Evolutionary conservation across 2,797 vertebrate genomes (phyloP), one percentile per base, ranked within the genome.

Genomic region (Pseudochaenichthys georgianus): DNA sequence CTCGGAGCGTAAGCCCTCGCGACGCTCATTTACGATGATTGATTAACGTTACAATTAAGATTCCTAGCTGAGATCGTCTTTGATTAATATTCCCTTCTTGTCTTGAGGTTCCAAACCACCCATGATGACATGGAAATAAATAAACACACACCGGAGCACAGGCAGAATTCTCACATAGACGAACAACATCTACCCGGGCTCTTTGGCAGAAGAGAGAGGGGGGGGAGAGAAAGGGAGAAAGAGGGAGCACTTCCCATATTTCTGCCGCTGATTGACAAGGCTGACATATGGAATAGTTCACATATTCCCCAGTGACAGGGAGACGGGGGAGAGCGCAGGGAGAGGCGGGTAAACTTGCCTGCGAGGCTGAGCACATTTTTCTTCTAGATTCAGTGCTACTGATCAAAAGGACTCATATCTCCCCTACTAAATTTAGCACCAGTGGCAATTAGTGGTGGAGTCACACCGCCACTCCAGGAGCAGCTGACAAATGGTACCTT

Each of bases 231-330:
- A 94, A 91, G 95, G 28, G 95, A 90, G 93, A 94, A 94, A 94
- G 94, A 91, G 95, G 85, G 95, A 95, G 96, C 92, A 95, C 95
- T 97, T 97, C 96, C 96, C 96, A 96, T 96, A 96, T 97, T 96
- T 96, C 95, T 94, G 92, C 93, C 2, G 74, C 95, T 98, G 97
- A 99, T 98, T 99, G 98, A 99, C 98, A 99, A 97, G 96, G 93
- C 96, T 99, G 97, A 99, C 98, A 99, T 98, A 98, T 99, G 97
- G 97, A 98, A 99, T 98, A 99, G 97, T 99, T 99, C 97, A 99
- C 96, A 95, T 97, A 98, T 97, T 97, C 97, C 97, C 97, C 95
- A 95, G 97, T 96, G 98, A 97, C 94, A 95, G 96, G 95, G 95
- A 96, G 96, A 97, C 96, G 96, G 96, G 96, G 96, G 90, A 81